phyloP scores from a whole-genome alignment of 1,140 invertebrate genomes.

The Neotoxoptera formosana region DNA sequence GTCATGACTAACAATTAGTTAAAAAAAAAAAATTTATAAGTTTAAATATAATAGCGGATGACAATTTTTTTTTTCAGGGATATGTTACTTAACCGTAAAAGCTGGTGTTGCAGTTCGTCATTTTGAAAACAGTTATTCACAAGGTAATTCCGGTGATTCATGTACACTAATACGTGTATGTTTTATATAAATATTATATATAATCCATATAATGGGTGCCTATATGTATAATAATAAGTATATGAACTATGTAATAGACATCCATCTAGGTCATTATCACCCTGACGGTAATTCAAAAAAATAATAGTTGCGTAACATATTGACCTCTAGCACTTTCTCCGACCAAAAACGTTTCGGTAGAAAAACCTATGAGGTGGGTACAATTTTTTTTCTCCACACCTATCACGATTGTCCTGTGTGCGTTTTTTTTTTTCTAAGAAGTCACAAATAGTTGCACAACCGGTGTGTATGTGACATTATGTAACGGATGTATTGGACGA shows the following conservation, averaged over 20 bases:
- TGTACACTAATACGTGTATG: not conserved
- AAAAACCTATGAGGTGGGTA: not conserved
- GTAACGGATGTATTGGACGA: not conserved
- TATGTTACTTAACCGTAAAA: conserved; percentile 48
- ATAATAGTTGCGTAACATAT: conserved; percentile 4
- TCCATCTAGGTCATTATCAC: conserved; percentile 38
- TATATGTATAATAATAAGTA: not conserved
- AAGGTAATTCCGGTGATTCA: conserved; percentile 50
- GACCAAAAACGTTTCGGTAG: not conserved
- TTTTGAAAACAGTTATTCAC: conserved; percentile 29
- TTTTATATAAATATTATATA: not conserved
- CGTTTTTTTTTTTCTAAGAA: not conserved
- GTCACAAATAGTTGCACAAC: conserved; percentile 21
- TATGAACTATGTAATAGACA: not conserved
- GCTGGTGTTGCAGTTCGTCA: conserved; percentile 17
- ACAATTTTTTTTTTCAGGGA: conserved; percentile 31
- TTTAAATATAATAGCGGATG: not conserved
- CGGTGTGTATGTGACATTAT: conserved; percentile 35
- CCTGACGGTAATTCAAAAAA: conserved; percentile 14
- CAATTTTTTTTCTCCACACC: not conserved
- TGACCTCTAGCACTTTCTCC: conserved; percentile 28
- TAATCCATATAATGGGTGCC: not conserved
- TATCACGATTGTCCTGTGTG: not conserved
- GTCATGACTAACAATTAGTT: not conserved
- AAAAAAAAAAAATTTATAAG: not conserved